Conservation (phyloP, 2,888 invertebrate genomes). For the Meta bourneti region DNA sequence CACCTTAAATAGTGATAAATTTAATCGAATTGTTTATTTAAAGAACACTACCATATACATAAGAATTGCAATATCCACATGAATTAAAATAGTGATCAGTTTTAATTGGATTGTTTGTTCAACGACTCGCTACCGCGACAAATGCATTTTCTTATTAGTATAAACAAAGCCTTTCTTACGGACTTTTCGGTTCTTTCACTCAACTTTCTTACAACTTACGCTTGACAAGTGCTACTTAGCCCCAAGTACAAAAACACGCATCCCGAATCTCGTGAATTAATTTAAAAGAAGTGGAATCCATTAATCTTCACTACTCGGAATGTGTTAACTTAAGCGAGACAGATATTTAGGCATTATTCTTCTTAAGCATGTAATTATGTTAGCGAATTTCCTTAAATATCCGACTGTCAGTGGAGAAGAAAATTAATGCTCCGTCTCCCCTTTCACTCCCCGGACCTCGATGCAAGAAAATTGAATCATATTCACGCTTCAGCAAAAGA, state of each 20-base stretch:
- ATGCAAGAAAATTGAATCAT: not conserved
- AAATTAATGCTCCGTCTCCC: not conserved
- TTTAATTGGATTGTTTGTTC: too few species aligned
- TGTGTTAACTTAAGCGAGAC: not conserved
- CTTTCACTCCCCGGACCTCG: not conserved
- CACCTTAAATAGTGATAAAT: too few species aligned
- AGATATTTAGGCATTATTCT: constrained; percentile 1
- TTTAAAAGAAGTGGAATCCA: not conserved
- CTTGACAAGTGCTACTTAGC: not conserved
- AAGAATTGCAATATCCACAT: too few species aligned
- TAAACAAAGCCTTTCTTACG: not conserved
- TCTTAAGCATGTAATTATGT: not conserved
- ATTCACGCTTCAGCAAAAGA: not conserved
- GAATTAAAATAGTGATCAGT: too few species aligned
- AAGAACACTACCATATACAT: too few species aligned
- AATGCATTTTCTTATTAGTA: too few species aligned
- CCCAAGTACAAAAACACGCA: not conserved
- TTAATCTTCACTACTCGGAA: not conserved
- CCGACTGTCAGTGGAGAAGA: not conserved
- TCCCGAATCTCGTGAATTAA: not conserved
- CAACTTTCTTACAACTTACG: not conserved
- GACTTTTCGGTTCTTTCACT: not conserved
- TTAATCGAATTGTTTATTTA: too few species aligned
- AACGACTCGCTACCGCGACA: too few species aligned
- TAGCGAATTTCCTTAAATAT: not conserved